A percentile compares a stretch with the other conserved stretches of the same genome.
phyloP scores from a whole-genome alignment of 2,113 vertebrate species.

The Collichthys lucidus region DNA sequence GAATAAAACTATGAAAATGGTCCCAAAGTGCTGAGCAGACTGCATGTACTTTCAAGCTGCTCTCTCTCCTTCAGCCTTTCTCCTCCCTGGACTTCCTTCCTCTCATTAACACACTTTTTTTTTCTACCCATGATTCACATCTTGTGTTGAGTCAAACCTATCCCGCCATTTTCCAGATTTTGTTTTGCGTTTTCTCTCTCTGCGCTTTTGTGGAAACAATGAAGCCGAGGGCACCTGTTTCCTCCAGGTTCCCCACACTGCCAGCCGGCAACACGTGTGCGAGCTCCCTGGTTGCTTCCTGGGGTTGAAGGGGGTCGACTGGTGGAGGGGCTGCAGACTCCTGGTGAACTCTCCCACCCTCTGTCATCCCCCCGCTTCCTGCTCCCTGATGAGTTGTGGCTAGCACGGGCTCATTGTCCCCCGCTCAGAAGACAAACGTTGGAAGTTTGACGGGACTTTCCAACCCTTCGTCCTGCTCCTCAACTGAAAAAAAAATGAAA shows the following conservation, averaged over 20 bases:
- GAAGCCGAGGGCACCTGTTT: slow-evolving; percentile 79
- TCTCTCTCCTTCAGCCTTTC: slow-evolving; percentile 43
- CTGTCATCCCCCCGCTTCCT: slow-evolving; percentile 70
- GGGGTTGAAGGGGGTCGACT: not conserved
- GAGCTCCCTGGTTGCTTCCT: slow-evolving; percentile 60
- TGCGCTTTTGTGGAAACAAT: slow-evolving; percentile 74
- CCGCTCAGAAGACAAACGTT: slow-evolving; percentile 57
- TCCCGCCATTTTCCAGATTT: slow-evolving; percentile 32
- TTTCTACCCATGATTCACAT: slow-evolving; percentile 65
- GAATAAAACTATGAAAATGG: not conserved
- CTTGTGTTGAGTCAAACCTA: slow-evolving; percentile 22
- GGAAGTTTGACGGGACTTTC: slow-evolving; percentile 76
- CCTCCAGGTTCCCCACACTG: slow-evolving; percentile 55
- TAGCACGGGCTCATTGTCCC: slow-evolving; percentile 54
- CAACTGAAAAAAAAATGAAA: not conserved
- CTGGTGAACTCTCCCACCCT: slow-evolving; percentile 75
- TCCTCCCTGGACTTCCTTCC: slow-evolving; percentile 74
- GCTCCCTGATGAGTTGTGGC: slow-evolving; percentile 68
- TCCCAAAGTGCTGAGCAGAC: not conserved
- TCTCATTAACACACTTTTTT: slow-evolving; percentile 61
- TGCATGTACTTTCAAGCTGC: no score
- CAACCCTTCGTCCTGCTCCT: slow-evolving; percentile 9
- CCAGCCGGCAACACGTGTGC: slow-evolving; percentile 39
- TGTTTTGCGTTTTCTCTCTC: slow-evolving; percentile 31
- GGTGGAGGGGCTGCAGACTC: slow-evolving; percentile 37